Evolutionary conservation across 2,797 vertebrate genomes (phyloP).

Genomic region (Phaenicophaeus curvirostris): DNA sequence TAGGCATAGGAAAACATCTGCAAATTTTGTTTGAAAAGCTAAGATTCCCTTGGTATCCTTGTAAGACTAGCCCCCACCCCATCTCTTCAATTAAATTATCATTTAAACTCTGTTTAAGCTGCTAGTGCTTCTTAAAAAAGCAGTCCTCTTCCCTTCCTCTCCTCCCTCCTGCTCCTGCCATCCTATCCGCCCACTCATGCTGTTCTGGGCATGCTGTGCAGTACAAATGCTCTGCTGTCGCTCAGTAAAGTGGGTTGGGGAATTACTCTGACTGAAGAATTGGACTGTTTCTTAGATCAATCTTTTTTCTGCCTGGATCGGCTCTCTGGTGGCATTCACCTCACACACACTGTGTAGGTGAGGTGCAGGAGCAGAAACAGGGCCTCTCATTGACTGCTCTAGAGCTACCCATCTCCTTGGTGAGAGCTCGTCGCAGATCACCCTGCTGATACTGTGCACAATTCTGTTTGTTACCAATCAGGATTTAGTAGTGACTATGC

Average conservation of each 20-base stretch:
- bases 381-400: fast-evolving
- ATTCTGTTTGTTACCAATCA: neutral
- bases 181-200: constrained; percentile 36
- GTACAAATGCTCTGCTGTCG: constrained; percentile 54
- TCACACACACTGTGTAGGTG: fast-evolving
- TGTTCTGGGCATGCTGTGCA: constrained; percentile 53
- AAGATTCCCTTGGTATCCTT: neutral
- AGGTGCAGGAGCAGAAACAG: neutral
- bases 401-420: neutral
- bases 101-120: constrained; percentile 33
- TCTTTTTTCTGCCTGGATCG: neutral
- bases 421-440: neutral
- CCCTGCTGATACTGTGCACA: neutral
- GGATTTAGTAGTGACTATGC: neutral
- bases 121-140: constrained; percentile 58
- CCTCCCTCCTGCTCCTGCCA: constrained; percentile 39
- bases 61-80: neutral
- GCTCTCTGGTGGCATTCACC: neutral
- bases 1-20: neutral
- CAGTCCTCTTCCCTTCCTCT: constrained; percentile 4
- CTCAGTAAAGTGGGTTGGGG: constrained; percentile 15
- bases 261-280: constrained; percentile 6
- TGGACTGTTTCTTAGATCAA: neutral
- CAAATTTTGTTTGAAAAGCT: constrained; percentile 8
- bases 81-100: constrained; percentile 22